Percentiles rank a stretch among this genome's conserved stretches.
Conservation (phyloP, 2,888 invertebrate genomes). For the Ellobium chinense region DNA sequence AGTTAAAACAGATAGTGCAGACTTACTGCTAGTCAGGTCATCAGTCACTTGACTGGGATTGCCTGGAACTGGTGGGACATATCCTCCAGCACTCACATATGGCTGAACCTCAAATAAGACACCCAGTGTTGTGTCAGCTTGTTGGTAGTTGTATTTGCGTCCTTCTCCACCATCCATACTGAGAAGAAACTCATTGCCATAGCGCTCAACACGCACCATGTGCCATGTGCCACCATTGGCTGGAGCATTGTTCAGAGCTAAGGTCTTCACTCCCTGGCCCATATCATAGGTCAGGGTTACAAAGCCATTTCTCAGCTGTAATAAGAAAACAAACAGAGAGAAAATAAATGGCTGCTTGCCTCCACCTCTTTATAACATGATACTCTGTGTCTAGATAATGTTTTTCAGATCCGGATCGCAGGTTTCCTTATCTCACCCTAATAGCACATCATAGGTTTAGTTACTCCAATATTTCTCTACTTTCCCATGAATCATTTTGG, state of each 20-base stretch:
- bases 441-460: too few relatives aligned
- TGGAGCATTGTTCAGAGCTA: slow-evolving; percentile 88
- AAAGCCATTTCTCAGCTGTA: slow-evolving; percentile 90
- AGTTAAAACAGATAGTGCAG: not conserved
- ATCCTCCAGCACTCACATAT: slow-evolving; percentile 29
- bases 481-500: too few relatives aligned
- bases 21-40: slow-evolving; percentile 50
- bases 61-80: not conserved
- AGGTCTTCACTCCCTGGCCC: slow-evolving; percentile 71
- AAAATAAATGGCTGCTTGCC: too few relatives aligned
- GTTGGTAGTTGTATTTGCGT: slow-evolving; percentile 66
- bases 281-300: slow-evolving; percentile 93
- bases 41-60: not conserved
- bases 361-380: too few relatives aligned
- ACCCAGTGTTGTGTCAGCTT: slow-evolving; percentile 79
- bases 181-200: slow-evolving; percentile 94
- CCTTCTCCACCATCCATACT: slow-evolving; percentile 97
- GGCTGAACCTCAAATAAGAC: slow-evolving; percentile 25
- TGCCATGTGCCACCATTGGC: slow-evolving; percentile 99
- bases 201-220: slow-evolving; percentile 92
- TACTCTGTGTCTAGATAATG: too few relatives aligned
- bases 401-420: too few relatives aligned
- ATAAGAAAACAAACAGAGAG: not conserved
- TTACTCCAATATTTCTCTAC: too few relatives aligned
- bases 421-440: too few relatives aligned